Conservation (phyloP, 2,888 invertebrate genomes). For the Cancer borealis region DNA sequence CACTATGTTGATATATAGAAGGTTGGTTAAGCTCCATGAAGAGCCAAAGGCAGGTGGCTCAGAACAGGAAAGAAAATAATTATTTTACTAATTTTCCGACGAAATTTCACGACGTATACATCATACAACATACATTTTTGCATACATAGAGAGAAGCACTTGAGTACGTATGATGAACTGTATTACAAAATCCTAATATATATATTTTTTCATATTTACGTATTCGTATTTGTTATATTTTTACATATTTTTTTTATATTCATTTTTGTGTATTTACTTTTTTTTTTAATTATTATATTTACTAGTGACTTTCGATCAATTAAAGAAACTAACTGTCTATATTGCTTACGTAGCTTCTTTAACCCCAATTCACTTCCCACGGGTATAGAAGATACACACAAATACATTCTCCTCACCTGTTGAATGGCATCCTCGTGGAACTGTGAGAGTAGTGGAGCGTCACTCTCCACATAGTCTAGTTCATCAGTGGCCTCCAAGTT, state of each 20-base stretch:
- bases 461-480: slow-evolving; percentile 83
- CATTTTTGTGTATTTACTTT: no score
- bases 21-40: no score
- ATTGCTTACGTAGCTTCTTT: not conserved
- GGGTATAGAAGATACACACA: not conserved
- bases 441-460: slow-evolving; percentile 85
- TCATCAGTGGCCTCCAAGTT: slow-evolving; percentile 80
- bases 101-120: not conserved
- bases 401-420: slow-evolving; percentile 81
- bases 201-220: not conserved
- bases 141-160: not conserved
- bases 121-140: not conserved
- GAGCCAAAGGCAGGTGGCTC: no score
- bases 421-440: slow-evolving; percentile 89
- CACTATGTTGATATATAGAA: no score
- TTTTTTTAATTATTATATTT: no score
- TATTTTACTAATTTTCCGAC: no score
- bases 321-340: no score
- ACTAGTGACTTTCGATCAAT: no score
- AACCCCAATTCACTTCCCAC: not conserved
- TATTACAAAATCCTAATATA: not conserved
- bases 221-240: no score
- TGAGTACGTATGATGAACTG: not conserved
- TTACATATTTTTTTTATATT: no score
- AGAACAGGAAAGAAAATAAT: no score